Evolutionary conservation across 2,888 invertebrate species (phyloP), one percentile per base, ranked within the genome.

Genomic region (Rhyacophila evoluta): DNA sequence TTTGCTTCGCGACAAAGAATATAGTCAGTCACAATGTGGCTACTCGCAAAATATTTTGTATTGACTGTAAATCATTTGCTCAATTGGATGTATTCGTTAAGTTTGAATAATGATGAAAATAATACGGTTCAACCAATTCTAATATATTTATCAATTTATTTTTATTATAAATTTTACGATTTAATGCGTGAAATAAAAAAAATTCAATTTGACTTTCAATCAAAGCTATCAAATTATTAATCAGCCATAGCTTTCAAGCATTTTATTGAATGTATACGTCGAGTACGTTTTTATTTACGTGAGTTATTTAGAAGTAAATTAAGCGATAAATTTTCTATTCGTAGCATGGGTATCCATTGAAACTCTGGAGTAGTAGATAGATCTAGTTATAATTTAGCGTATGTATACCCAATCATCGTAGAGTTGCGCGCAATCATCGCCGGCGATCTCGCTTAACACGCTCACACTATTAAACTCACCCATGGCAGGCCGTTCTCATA

Each of bases 401-500:
- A 15, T 19, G 55, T 55, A 55, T 10, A 55, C 15, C 55, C 55
- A 55, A 55, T 55, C 55, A 55, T 55, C 55, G 55, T 55, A 55
- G 55, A 12, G 55, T 55, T 55, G 55, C 19, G 55, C 25, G 55
- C 55, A 55, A 55, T 55, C 55, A 55, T 55, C 55, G 55, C 55
- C 15, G 19, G 55, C 55, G 55, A 55, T 55, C 55, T 55, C 55
- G 55, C 55, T 55, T 19, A 55, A 19, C 55, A 55, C 55, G 55
- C 55, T 55, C 55, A 55, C 55, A 55, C 55, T 55, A 55, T 55
- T 55, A 55, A 55, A 55, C 55, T 55, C 19, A 55, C 19, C 55
- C 55, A 19, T 55, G 55, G 55, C 55, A 55, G 55, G 55, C 55
- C 55, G 55, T 55, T 55, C 55, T 55, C 55, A 55, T 55, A 55